Percentiles rank a stretch among this genome's conserved stretches.
These are phyloP conservation scores for Pseudochirops corinnae DNA, from an alignment of 2,797 vertebrate genomes.

Conservation along the genomic window DNA sequence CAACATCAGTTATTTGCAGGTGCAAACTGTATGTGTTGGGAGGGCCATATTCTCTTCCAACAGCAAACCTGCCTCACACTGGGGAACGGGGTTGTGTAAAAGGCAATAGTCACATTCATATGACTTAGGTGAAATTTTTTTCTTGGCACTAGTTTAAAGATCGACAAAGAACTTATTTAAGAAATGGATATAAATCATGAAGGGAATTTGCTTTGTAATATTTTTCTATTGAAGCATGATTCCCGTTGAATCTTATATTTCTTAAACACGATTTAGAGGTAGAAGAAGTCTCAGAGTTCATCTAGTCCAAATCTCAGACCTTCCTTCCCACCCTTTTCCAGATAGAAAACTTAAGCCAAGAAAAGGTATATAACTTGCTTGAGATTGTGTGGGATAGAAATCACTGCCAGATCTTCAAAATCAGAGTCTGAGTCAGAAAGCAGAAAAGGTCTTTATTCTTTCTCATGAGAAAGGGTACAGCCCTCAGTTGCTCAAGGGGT, in stretches of 20 bases:
- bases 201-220: slow-evolving; percentile 25
- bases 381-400: too few relatives aligned
- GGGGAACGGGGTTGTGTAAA: slow-evolving; percentile 21
- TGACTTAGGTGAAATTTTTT: not conserved
- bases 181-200: slow-evolving; percentile 18
- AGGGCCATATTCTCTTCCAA: slow-evolving; percentile 23
- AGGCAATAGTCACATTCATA: not conserved
- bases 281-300: not conserved
- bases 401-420: too few relatives aligned
- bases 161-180: slow-evolving; percentile 1
- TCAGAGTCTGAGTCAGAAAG: too few relatives aligned
- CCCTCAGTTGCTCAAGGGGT: too few relatives aligned
- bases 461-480: too few relatives aligned
- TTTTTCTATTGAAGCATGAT: slow-evolving; percentile 23
- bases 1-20: slow-evolving; percentile 54
- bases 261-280: not conserved
- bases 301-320: not conserved
- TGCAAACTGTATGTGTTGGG: not conserved
- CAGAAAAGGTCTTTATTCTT: too few relatives aligned
- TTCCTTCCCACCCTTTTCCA: not conserved
- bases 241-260: slow-evolving; percentile 31
- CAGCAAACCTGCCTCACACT: slow-evolving; percentile 17
- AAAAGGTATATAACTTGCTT: not conserved
- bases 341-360: not conserved
- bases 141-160: not conserved